Conservation (phyloP, 2,113 vertebrate genomes). For the Gobiocypris rarus region DNA sequence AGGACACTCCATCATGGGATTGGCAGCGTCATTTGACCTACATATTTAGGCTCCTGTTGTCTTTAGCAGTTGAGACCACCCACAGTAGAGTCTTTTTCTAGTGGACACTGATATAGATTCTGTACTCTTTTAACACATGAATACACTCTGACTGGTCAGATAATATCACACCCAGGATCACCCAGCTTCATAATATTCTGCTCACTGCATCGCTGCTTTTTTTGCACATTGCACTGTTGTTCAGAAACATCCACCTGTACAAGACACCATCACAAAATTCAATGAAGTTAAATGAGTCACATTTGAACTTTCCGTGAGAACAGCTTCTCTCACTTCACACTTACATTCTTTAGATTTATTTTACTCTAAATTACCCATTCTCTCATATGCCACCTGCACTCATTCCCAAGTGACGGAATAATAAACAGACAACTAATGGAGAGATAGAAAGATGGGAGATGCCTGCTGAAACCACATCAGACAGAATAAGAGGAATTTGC, state of each 20-base stretch:
- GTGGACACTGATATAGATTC: conserved; percentile 1
- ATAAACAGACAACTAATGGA: not conserved
- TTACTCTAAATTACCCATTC: not conserved
- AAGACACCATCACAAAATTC: not conserved
- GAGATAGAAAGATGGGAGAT: not conserved
- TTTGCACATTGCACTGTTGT: not conserved
- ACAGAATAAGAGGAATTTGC: not conserved
- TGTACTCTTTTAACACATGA: not conserved
- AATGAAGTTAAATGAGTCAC: not conserved
- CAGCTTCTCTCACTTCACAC: not conserved
- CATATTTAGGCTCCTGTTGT: not conserved
- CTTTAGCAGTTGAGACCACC: not conserved
- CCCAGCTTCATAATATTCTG: not conserved
- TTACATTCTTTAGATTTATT: not conserved
- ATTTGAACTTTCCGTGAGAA: not conserved
- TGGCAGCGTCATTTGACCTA: conserved; percentile 17
- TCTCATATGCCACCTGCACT: not conserved
- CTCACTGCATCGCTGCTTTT: not conserved
- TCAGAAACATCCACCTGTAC: not conserved
- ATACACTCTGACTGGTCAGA: not conserved
- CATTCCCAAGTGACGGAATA: not conserved
- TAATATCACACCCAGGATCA: not conserved
- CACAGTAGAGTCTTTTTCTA: not conserved
- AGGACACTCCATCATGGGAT: conserved; percentile 36
- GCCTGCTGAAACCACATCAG: not conserved